Conservation (phyloP, 2,888 invertebrate genomes). For the Chymomyza procnemis region DNA sequence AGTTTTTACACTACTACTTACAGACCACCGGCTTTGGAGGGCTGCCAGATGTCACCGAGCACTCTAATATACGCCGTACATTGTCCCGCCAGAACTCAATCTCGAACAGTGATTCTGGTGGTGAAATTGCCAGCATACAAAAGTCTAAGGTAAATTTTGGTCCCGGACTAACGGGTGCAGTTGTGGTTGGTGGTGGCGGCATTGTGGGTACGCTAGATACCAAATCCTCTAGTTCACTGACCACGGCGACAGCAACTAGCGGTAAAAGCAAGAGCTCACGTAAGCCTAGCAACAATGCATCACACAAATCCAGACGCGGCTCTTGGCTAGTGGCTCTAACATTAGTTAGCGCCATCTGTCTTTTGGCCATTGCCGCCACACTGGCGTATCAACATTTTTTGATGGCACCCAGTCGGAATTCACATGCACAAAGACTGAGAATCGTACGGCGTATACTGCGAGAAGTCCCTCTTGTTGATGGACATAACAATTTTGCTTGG, state of each 20-base stretch:
- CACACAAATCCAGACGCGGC: conserved; percentile 66
- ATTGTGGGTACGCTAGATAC: conserved; percentile 65
- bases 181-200: conserved; percentile 55
- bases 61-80: conserved; percentile 77
- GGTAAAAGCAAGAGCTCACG: conserved; percentile 53
- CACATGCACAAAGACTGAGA: conserved; percentile 78
- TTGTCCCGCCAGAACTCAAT: conserved; percentile 78
- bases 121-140: conserved; percentile 77
- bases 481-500: conserved; percentile 93
- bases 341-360: conserved; percentile 73
- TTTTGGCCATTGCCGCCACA: conserved; percentile 75
- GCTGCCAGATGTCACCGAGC: conserved; percentile 78
- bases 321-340: conserved; percentile 76
- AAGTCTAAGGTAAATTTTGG: conserved; percentile 75
- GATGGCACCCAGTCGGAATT: conserved; percentile 77
- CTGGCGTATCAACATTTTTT: conserved; percentile 77
- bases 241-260: conserved; percentile 35
- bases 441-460: conserved; percentile 77
- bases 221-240: conserved; percentile 63
- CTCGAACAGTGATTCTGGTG: conserved; percentile 78
- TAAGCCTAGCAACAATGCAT: conserved; percentile 40
- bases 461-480: conserved; percentile 80
- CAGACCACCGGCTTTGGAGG: conserved; percentile 79
- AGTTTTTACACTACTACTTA: conserved; percentile 18
- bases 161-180: conserved; percentile 60